These are phyloP conservation scores for Agonopterix alstromeriana DNA, from an alignment of 2,888 invertebrate genomes.

Conservation along the genomic window DNA sequence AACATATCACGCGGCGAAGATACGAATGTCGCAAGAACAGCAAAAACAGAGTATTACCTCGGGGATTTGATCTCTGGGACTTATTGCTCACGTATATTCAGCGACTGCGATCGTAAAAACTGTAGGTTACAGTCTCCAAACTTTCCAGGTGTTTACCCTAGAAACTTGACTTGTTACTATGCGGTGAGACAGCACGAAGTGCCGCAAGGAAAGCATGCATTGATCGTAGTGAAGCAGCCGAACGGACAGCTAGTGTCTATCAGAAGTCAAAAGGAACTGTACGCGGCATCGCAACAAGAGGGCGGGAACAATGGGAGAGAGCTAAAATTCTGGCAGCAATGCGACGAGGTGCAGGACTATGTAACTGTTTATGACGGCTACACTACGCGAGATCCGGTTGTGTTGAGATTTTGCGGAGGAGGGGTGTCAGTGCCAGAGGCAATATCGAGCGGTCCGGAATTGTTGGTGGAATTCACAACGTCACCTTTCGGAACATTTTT, in stretches of 20 bases:
- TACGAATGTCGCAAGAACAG: constrained; percentile 52
- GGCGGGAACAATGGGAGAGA: constrained; percentile 75
- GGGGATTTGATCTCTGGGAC: constrained; percentile 94
- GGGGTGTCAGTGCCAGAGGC: constrained; percentile 91
- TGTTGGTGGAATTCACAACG: constrained; percentile 92
- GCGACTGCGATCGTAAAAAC: constrained; percentile 92
- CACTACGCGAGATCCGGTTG: constrained; percentile 90
- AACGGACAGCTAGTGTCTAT: constrained; percentile 91
- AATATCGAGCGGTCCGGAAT: constrained; percentile 90
- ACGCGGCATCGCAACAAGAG: constrained; percentile 73
- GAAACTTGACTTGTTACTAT: constrained; percentile 96
- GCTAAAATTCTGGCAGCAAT: constrained; percentile 88
- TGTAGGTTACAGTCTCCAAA: constrained; percentile 95
- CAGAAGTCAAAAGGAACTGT: constrained; percentile 84
- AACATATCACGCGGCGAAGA: constrained; percentile 69
- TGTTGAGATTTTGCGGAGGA: constrained; percentile 93
- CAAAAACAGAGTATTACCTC: constrained; percentile 81
- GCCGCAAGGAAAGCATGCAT: constrained; percentile 90
- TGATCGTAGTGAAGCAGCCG: constrained; percentile 90
- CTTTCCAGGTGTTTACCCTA: constrained; percentile 94
- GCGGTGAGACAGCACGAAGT: constrained; percentile 91
- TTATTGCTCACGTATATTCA: constrained; percentile 94
- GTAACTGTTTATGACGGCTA: constrained; percentile 93
- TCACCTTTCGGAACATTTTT: constrained; percentile 93
- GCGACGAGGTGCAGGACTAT: constrained; percentile 92